Base-by-base conservation (phyloP, 2,888 invertebrate species). In the Laothoe populi region DNA sequence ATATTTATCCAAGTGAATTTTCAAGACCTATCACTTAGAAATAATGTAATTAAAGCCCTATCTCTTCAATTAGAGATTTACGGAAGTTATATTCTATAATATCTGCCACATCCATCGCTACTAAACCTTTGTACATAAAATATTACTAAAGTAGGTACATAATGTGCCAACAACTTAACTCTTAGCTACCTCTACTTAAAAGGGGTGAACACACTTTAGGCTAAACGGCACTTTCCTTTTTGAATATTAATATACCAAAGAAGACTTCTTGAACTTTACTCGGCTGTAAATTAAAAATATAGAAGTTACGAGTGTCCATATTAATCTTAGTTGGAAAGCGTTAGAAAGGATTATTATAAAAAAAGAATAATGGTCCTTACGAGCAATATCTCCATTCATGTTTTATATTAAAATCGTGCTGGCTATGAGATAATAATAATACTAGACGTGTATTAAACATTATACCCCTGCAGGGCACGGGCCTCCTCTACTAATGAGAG, bases 171-270 rank as follows among this genome's bases (percentile, higher is more conserved):
- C 81, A 83, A 86, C 86, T 88, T 88, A 88, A 88, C 86, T 84
- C 81, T 81, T 78, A 82, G 83, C 81, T 82, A 79, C 86, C 88
- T 82, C 72, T 84, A 83, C 90, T 90, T 91, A 90, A 91, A 90
- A 90, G 90, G 90, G 90, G 90, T 91, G 90, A 90, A 87, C 83
- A 88, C 84, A 88, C 86, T 88, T 88, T 77, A 78, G 68, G 76
- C 78, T 83, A 84, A 88, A 86, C 78, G 83, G 76, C 75, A 73
- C 77, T 75, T 73, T 75, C 76, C 76, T 75, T 77, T 75, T 84
- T 71, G 81, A 87, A 83, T 85, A 86, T 88, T 85, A 77, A 88
- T 75, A 73, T 66, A 66, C 65, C 66, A 71, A 76, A 80, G 77
- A 73, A 71, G 70, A 75, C 71, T 76, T 73, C 75, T 77, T 83